Conservation (phyloP, 2,888 invertebrate genomes). For the Tetranychus truncatus region DNA sequence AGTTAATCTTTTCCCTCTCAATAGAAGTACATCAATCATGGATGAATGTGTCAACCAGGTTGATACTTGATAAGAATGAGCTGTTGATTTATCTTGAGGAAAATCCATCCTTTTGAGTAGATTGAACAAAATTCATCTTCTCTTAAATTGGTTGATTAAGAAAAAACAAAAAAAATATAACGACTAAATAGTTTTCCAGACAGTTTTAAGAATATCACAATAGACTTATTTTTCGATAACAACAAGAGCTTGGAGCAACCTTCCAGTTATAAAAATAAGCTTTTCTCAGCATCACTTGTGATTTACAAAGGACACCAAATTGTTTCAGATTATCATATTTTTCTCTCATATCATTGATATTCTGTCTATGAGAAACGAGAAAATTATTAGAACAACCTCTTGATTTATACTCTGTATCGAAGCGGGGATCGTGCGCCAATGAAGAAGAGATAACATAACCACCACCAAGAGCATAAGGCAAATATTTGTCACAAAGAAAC, state of each 20-base stretch:
- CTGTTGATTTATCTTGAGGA: too few relatives aligned
- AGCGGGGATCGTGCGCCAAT: conserved; percentile 74
- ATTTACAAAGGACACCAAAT: conserved; percentile 47
- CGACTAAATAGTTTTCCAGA: background rate
- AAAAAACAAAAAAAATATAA: too few relatives aligned
- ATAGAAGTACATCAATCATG: background rate
- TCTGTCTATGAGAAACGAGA: conserved; percentile 71
- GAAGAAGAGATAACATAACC: conserved; percentile 72
- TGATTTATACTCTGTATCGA: conserved; percentile 80
- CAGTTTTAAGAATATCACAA: background rate
- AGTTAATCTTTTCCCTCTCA: background rate
- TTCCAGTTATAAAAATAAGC: conserved; percentile 69
- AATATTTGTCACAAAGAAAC: conserved; percentile 72
- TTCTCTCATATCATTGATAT: conserved; percentile 47
- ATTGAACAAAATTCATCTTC: too few relatives aligned
- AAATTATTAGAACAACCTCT: conserved; percentile 70
- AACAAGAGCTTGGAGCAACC: conserved; percentile 60
- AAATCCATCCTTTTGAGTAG: too few relatives aligned
- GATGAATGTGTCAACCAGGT: too few relatives aligned
- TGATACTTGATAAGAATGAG: too few relatives aligned
- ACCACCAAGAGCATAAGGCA: conserved; percentile 83
- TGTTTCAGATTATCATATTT: conserved; percentile 43
- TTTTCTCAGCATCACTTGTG: conserved; percentile 39
- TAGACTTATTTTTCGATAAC: conserved; percentile 31
- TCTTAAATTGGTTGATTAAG: too few relatives aligned